phyloP scores from a whole-genome alignment of 2,888 invertebrate genomes.

The Chorisops tibialis region DNA sequence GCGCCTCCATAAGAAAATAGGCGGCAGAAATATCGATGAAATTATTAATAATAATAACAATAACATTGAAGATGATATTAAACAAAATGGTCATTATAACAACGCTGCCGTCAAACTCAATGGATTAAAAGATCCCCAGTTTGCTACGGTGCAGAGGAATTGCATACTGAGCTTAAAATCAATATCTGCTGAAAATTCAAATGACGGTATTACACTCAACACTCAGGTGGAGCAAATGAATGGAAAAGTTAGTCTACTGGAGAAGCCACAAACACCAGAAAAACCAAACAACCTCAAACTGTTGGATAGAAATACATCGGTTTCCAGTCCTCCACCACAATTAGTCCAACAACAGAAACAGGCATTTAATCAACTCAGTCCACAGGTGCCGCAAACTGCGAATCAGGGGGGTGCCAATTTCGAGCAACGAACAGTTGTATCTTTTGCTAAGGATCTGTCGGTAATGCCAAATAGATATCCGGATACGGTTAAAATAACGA shows the following conservation, averaged over 20 bases:
- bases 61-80: background rate
- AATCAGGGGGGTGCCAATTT: slow-evolving; percentile 36
- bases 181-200: background rate
- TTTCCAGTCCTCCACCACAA: background rate
- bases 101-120: background rate
- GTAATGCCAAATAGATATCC: slow-evolving; percentile 48
- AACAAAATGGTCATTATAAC: background rate
- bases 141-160: slow-evolving; percentile 4
- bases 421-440: slow-evolving; percentile 45
- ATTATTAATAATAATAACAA: slow-evolving; percentile 3
- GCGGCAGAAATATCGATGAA: slow-evolving; percentile 16
- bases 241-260: background rate
- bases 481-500: slow-evolving; percentile 43
- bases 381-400: background rate
- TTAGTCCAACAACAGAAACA: background rate
- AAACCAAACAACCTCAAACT: background rate
- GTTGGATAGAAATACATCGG: background rate
- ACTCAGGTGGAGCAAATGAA: background rate
- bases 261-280: slow-evolving; percentile 3
- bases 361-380: background rate
- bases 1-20: slow-evolving; percentile 12
- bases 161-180: slow-evolving; percentile 1
- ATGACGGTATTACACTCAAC: background rate
- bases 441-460: slow-evolving; percentile 47
- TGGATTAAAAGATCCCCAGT: background rate